phyloP scores from a whole-genome alignment of 37 sponge, comb jelly and placozoan genomes.

The Hormiphora californensis region DNA sequence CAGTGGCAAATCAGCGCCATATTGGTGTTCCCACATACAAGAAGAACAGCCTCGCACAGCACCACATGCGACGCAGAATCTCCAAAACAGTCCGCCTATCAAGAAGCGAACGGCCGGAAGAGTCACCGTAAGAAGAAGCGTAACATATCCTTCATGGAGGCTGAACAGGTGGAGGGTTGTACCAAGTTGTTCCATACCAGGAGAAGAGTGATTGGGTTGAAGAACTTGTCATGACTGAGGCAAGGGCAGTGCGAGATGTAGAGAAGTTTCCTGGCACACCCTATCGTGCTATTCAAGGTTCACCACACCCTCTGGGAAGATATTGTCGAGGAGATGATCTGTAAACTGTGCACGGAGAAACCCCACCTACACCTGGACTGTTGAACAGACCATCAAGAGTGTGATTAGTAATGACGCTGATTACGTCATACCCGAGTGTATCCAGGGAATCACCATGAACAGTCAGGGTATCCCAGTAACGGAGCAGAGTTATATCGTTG shows the following conservation, averaged over 20 bases:
- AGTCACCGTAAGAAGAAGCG: too few relatives aligned
- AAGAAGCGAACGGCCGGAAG: too few relatives aligned
- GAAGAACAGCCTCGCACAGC: too few relatives aligned
- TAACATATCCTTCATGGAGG: too few relatives aligned
- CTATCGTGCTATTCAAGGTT: slow-evolving; percentile 20
- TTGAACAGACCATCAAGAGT: not conserved
- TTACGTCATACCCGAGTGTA: slow-evolving; percentile 23
- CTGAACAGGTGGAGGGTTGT: too few relatives aligned
- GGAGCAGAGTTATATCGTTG: slow-evolving; percentile 40
- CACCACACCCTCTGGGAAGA: slow-evolving; percentile 48
- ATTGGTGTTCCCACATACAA: too few relatives aligned
- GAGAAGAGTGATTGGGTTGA: not conserved
- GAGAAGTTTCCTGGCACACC: slow-evolving; percentile 20
- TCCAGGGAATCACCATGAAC: not conserved
- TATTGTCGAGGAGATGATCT: slow-evolving; percentile 35
- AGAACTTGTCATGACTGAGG: slow-evolving; percentile 22
- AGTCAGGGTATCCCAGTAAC: not conserved
- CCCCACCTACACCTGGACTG: not conserved
- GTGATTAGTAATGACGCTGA: slow-evolving; percentile 17
- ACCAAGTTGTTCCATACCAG: slow-evolving; percentile 18
- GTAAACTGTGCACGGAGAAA: not conserved
- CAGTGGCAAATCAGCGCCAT: too few relatives aligned
- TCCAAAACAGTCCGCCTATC: too few relatives aligned
- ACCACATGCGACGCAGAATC: too few relatives aligned
- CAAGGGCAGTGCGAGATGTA: slow-evolving; percentile 13